These are phyloP conservation scores for Glaucomys volans DNA, from an alignment of 2,113 vertebrate genomes.

Conservation along the genomic window DNA sequence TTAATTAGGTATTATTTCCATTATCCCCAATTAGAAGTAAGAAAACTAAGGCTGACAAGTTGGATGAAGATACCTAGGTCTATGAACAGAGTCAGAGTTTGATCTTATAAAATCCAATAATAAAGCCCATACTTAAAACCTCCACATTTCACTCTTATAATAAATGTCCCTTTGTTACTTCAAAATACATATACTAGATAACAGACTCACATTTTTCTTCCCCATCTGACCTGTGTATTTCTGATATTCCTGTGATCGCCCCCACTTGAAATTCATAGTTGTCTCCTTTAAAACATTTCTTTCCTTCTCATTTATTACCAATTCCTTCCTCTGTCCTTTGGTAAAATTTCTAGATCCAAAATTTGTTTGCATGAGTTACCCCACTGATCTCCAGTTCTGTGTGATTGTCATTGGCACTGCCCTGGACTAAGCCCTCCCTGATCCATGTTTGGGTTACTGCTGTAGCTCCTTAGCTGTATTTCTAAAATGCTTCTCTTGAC, in stretches of 20 bases:
- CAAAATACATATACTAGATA: background rate
- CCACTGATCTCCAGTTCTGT: background rate
- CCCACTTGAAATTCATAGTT: background rate
- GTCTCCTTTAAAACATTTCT: background rate
- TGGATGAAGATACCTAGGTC: background rate
- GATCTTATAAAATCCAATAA: background rate
- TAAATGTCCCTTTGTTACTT: background rate
- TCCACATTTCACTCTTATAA: background rate
- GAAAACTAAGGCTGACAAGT: background rate
- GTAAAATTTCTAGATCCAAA: background rate
- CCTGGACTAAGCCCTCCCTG: background rate
- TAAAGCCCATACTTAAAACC: background rate
- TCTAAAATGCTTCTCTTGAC: background rate
- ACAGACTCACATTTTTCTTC: background rate
- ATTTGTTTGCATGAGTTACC: background rate
- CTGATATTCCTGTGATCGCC: background rate
- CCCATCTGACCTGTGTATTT: background rate
- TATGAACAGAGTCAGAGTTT: background rate
- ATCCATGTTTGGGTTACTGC: background rate
- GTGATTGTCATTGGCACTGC: background rate
- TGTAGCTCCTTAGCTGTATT: background rate
- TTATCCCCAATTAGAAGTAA: background rate
- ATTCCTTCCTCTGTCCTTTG: background rate
- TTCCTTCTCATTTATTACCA: background rate
- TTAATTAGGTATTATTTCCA: background rate